phyloP scores from a whole-genome alignment of 2,113 vertebrate species.

The Anser cygnoides region DNA sequence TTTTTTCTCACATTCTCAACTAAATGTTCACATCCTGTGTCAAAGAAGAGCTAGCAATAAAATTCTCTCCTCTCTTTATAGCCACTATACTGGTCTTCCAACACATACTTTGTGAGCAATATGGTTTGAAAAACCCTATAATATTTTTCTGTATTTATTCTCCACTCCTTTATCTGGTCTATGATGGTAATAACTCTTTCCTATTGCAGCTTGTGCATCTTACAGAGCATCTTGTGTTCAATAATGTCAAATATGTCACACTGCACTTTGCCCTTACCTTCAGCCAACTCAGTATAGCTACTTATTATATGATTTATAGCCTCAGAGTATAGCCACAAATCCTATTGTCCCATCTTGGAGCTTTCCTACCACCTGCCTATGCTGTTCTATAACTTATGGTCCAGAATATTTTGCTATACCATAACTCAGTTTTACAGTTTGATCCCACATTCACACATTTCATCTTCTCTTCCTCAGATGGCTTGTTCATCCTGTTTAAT shows the following conservation, averaged over 20 bases:
- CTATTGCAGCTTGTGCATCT: not conserved
- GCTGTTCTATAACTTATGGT: not conserved
- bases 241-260: not conserved
- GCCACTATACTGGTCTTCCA: not conserved
- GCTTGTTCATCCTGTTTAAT: not conserved
- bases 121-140: not conserved
- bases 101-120: not conserved
- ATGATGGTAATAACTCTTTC: constrained; percentile 6
- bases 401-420: not conserved
- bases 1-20: not conserved
- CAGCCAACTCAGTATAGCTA: not conserved
- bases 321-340: not conserved
- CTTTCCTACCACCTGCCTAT: not conserved
- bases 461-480: not conserved
- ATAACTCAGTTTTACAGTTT: not conserved
- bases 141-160: not conserved
- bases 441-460: not conserved
- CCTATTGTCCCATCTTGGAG: not conserved
- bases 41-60: not conserved
- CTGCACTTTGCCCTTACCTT: not conserved
- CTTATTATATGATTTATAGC: not conserved
- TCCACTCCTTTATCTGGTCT: not conserved
- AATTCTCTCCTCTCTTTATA: not conserved
- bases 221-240: not conserved
- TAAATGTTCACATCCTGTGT: not conserved